phyloP scores from a whole-genome alignment of 2,797 vertebrate species.

The Threskiornis aethiopicus region DNA sequence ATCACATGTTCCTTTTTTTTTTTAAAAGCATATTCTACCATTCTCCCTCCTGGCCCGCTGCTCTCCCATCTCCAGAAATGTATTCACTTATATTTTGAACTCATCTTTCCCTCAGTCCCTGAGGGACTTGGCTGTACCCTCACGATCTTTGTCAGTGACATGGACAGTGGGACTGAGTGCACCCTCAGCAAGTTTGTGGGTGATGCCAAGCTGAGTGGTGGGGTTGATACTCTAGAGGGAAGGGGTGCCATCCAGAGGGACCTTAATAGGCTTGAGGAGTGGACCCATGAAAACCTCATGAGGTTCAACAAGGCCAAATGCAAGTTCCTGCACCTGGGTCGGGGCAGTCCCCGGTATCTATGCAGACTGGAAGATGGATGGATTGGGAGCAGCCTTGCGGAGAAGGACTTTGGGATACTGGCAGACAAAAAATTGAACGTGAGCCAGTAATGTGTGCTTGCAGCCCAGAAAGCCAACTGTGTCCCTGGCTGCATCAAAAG shows the following conservation, averaged over 20 bases:
- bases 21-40: not conserved
- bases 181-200: rapidly evolving
- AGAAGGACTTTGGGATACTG: not conserved
- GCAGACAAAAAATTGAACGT: not conserved
- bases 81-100: not conserved
- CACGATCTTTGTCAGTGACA: rapidly evolving
- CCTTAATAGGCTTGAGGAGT: not conserved
- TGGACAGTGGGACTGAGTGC: not conserved
- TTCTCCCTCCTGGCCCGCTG: not conserved
- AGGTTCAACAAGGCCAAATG: not conserved
- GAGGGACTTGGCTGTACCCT: not conserved
- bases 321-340: rapidly evolving
- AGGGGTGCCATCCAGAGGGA: not conserved
- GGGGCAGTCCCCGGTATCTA: rapidly evolving
- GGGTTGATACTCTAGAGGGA: not conserved
- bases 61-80: not conserved
- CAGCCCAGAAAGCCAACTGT: not conserved
- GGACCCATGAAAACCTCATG: rapidly evolving
- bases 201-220: not conserved
- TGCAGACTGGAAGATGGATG: not conserved
- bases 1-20: not conserved
- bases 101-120: not conserved
- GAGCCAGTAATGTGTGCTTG: not conserved
- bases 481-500: not conserved
- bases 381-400: not conserved